Percentiles rank a stretch among this genome's conserved stretches.
phyloP scores from a whole-genome alignment of 1,140 invertebrate genomes.

The Pinna nobilis region DNA sequence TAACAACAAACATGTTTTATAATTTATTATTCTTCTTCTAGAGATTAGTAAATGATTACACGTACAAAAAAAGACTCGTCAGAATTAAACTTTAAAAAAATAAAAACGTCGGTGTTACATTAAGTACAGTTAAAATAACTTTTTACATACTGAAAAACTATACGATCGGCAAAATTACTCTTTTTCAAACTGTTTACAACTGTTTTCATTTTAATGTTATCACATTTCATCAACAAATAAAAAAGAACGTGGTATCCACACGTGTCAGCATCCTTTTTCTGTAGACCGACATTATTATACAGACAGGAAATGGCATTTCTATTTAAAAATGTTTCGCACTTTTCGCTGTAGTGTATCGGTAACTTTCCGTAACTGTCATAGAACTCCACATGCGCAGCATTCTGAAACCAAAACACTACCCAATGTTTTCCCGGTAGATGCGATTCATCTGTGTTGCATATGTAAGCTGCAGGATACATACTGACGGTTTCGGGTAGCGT shows the following conservation, averaged over 20 bases:
- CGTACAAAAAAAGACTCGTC: too few species aligned
- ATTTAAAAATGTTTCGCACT: conserved; percentile 16
- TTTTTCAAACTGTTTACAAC: not conserved
- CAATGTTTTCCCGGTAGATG: conserved; percentile 22
- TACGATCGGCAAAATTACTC: not conserved
- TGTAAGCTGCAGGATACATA: conserved; percentile 3
- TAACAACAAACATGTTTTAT: too few species aligned
- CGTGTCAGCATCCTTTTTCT: not conserved
- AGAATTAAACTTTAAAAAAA: too few species aligned
- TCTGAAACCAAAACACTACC: conserved; percentile 12
- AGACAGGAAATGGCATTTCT: not conserved
- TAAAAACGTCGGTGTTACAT: too few species aligned
- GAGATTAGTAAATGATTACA: too few species aligned
- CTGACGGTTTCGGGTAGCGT: not conserved
- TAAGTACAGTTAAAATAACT: too few species aligned
- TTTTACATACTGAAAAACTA: too few species aligned
- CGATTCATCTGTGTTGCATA: conserved; percentile 25
- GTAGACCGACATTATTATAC: conserved; percentile 1
- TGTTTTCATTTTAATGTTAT: not conserved
- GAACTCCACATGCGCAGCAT: conserved; percentile 12
- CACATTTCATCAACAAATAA: conserved; percentile 28
- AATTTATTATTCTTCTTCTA: too few species aligned
- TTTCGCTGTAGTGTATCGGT: conserved; percentile 12
- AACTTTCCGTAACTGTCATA: conserved; percentile 25
- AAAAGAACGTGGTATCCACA: conserved; percentile 33